These are phyloP conservation scores for Orius insidiosus DNA, from an alignment of 1,140 invertebrate genomes.

Conservation along the genomic window DNA sequence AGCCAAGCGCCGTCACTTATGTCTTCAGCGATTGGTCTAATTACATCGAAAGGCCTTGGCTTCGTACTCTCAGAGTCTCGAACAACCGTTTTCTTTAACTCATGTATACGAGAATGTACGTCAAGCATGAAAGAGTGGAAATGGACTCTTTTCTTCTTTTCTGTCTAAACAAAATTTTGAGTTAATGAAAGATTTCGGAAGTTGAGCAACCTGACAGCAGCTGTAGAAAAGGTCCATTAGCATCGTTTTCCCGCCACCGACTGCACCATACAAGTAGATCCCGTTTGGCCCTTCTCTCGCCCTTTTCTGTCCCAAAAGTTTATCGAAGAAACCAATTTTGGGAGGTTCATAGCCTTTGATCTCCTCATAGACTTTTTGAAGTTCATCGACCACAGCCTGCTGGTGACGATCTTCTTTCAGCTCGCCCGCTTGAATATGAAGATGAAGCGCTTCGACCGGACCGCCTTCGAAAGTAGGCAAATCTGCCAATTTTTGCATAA, in stretches of 20 bases:
- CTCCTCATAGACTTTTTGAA: constrained; percentile 51
- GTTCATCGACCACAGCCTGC: constrained; percentile 39
- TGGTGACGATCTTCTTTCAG: constrained; percentile 52
- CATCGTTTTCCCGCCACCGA: constrained; percentile 95
- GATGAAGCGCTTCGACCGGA: background rate
- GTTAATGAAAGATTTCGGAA: background rate
- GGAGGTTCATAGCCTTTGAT: constrained; percentile 40
- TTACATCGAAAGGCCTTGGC: constrained; percentile 76
- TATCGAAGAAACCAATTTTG: constrained; percentile 27
- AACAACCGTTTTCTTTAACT: constrained; percentile 56
- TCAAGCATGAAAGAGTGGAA: constrained; percentile 97
- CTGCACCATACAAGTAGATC: constrained; percentile 67
- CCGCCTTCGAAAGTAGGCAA: no score
- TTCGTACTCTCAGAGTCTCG: constrained; percentile 43
- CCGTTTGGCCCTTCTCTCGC: constrained; percentile 44
- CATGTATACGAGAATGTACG: constrained; percentile 75
- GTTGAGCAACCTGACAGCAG: constrained; percentile 46
- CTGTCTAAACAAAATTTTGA: constrained; percentile 26
- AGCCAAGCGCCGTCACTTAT: constrained; percentile 77
- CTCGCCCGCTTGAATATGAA: constrained; percentile 28
- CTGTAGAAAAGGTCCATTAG: constrained; percentile 96
- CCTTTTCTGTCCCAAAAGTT: constrained; percentile 28
- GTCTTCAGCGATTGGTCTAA: constrained; percentile 74
- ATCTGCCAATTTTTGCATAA: no score
- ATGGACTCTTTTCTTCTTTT: constrained; percentile 70